Percentiles rank a stretch among this genome's conserved stretches.
phyloP scores from a whole-genome alignment of 2,797 vertebrate genomes.

The Pangasius krempfi region DNA sequence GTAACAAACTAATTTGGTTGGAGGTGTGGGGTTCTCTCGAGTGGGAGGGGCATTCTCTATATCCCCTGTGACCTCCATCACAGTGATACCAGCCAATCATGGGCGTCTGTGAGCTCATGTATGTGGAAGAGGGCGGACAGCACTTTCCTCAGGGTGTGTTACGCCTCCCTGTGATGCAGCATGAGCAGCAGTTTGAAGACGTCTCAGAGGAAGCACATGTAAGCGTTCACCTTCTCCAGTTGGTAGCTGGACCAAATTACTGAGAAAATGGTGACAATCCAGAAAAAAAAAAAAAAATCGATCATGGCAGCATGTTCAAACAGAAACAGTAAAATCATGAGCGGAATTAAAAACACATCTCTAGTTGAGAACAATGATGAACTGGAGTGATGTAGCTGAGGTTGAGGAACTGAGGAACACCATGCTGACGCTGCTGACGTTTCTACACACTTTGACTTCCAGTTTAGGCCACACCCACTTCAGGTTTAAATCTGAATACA shows the following conservation, averaged over 20 bases:
- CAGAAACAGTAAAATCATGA: background rate
- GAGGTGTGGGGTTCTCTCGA: background rate
- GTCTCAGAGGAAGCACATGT: background rate
- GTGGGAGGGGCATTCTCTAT: background rate
- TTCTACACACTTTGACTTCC: background rate
- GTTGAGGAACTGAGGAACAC: background rate
- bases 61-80: background rate
- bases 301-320: background rate
- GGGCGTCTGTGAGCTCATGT: background rate
- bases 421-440: background rate
- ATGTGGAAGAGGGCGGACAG: background rate
- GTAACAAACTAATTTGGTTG: background rate
- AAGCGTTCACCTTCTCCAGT: background rate
- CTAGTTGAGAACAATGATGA: background rate
- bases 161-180: background rate
- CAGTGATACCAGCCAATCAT: background rate
- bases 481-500: conserved; percentile 34
- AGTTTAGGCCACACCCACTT: conserved; percentile 25
- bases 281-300: background rate
- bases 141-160: background rate
- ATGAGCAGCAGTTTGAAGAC: background rate
- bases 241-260: background rate
- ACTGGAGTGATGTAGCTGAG: background rate
- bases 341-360: background rate
- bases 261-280: background rate